Conservation (phyloP, 2,113 vertebrate species). For the Eulemur rufifrons region DNA sequence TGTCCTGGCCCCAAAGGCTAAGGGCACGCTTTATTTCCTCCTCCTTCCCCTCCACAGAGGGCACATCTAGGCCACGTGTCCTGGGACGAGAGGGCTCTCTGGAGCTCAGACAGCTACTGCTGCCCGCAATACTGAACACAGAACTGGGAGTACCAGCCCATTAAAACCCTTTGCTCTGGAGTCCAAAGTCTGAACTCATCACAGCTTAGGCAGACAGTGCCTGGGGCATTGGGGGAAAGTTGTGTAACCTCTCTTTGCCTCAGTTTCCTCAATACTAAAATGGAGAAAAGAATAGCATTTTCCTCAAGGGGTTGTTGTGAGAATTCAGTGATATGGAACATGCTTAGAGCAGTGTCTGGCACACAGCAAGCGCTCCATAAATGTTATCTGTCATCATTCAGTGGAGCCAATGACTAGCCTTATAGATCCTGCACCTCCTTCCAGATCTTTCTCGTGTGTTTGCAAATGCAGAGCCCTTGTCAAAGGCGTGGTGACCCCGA, state of each 20-base stretch:
- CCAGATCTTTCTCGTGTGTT: background rate
- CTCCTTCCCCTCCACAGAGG: rapidly evolving
- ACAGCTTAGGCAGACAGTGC: rapidly evolving
- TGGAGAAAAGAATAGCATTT: background rate
- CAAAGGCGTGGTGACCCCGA: background rate
- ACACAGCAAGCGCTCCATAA: background rate
- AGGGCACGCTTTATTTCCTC: rapidly evolving
- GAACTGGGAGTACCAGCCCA: too few species aligned
- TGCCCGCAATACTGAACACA: background rate
- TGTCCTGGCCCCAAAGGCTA: too few species aligned
- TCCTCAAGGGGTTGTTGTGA: background rate
- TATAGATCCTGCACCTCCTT: background rate
- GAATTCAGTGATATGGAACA: background rate
- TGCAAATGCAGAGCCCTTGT: background rate
- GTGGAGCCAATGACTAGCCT: rapidly evolving
- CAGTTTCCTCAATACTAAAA: background rate
- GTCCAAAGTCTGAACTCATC: background rate
- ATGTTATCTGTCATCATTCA: background rate
- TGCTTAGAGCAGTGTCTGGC: background rate
- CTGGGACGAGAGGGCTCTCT: background rate
- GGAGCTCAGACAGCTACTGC: rapidly evolving
- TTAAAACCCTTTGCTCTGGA: background rate
- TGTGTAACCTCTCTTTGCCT: background rate
- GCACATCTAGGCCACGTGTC: too few species aligned
- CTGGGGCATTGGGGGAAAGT: background rate